phyloP scores from a whole-genome alignment of 2,888 invertebrate species.

The Ophioninae sp. region DNA sequence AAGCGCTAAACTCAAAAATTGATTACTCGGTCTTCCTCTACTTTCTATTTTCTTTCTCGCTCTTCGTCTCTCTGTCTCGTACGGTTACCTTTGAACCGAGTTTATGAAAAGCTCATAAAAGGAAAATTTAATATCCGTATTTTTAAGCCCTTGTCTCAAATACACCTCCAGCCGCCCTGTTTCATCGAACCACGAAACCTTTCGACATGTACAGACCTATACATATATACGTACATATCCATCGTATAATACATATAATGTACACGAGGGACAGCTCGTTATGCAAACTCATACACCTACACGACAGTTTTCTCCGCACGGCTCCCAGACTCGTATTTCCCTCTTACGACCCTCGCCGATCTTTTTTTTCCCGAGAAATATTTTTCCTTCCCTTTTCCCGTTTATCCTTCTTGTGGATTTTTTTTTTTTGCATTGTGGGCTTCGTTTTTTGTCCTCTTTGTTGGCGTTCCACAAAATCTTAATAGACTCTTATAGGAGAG shows the following conservation, averaged over 20 bases:
- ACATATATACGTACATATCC: background rate
- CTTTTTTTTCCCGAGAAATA: background rate
- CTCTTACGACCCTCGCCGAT: background rate
- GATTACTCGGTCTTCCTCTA: background rate
- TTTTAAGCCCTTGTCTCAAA: conserved; percentile 13
- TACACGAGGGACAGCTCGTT: background rate
- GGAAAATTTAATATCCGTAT: conserved; percentile 45
- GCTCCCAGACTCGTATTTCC: background rate
- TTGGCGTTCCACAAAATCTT: background rate
- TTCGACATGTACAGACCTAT: background rate
- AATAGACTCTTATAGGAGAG: background rate
- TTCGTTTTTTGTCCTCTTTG: background rate
- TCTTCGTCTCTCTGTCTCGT: conserved; percentile 7
- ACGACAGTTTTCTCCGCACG: background rate
- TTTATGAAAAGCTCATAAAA: conserved; percentile 3
- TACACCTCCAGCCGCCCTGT: background rate
- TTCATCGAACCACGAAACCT: background rate
- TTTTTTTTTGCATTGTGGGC: no score
- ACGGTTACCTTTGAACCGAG: conserved; percentile 4
- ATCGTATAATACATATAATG: background rate
- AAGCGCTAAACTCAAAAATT: background rate
- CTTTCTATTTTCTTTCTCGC: background rate
- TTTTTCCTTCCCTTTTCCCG: background rate
- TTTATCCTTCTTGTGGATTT: background rate
- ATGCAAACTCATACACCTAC: background rate